phyloP scores from a whole-genome alignment of 2,113 vertebrate genomes.

The Puntigrus tetrazona region DNA sequence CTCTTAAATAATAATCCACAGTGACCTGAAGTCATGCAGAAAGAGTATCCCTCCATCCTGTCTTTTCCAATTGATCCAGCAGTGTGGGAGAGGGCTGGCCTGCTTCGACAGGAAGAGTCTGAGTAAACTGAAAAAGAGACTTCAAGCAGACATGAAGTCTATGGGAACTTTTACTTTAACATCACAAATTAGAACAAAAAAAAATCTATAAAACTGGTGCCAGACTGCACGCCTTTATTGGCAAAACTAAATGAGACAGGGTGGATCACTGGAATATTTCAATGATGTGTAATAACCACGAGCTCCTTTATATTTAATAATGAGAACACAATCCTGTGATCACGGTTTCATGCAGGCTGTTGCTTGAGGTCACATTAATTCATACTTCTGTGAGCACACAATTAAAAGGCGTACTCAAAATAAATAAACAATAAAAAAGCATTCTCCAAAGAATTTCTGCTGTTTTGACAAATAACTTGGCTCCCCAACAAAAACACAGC shows the following conservation, averaged over 20 bases:
- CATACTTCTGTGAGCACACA: background rate
- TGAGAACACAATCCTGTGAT: conserved; percentile 20
- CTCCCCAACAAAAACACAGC: background rate
- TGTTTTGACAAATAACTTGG: background rate
- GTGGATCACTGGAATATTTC: conserved; percentile 27
- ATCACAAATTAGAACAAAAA: conserved; percentile 22
- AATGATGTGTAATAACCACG: conserved; percentile 12
- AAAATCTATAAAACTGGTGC: background rate
- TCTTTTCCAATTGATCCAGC: conserved; percentile 19
- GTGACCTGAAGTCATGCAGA: conserved; percentile 7
- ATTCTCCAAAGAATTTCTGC: background rate
- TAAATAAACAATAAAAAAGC: background rate
- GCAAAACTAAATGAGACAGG: conserved; percentile 4
- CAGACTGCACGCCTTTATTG: conserved; percentile 6
- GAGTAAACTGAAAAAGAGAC: conserved; percentile 45
- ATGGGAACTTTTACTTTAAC: conserved; percentile 38
- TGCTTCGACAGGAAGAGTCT: conserved; percentile 39
- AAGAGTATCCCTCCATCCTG: conserved; percentile 21
- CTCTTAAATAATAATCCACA: conserved; percentile 10
- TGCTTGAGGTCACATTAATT: background rate
- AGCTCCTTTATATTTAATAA: conserved; percentile 17
- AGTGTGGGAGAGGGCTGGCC: conserved; percentile 25
- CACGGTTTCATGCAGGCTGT: background rate
- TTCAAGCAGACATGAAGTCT: conserved; percentile 40
- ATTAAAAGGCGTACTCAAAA: background rate